These are phyloP conservation scores for Halocaridina rubra DNA, from an alignment of 2,888 invertebrate species.

Conservation along the genomic window DNA sequence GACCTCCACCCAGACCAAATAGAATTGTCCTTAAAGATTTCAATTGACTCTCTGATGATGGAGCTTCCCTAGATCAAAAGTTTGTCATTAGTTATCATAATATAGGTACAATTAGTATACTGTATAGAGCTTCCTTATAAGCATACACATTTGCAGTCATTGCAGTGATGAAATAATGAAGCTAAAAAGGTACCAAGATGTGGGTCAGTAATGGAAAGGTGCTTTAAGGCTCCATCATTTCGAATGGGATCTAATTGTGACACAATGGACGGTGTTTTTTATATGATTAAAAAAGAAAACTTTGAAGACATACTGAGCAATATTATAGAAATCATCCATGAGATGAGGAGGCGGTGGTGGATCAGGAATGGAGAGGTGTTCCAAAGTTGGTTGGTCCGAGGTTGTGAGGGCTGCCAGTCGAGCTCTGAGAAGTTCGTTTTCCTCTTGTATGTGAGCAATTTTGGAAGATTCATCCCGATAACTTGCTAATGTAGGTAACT, in stretches of 20 bases:
- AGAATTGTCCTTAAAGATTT: constrained; percentile 83
- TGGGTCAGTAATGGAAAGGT: too few relatives aligned
- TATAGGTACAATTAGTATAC: too few relatives aligned
- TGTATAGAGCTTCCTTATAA: too few relatives aligned
- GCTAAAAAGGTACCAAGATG: too few relatives aligned
- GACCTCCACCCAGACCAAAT: constrained; percentile 78
- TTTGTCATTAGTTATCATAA: too few relatives aligned
- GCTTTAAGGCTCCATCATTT: too few relatives aligned
- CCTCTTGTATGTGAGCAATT: constrained; percentile 85
- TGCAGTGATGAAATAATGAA: too few relatives aligned
- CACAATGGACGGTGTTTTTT: too few relatives aligned
- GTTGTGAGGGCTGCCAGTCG: constrained; percentile 69
- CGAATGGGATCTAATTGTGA: too few relatives aligned
- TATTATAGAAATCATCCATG: constrained; percentile 91
- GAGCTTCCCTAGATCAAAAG: constrained; percentile 70
- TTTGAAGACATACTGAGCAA: constrained; percentile 81
- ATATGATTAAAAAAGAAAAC: too few relatives aligned
- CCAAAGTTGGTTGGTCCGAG: constrained; percentile 65
- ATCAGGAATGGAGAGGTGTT: constrained; percentile 30
- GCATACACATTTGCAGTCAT: too few relatives aligned
- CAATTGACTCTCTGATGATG: constrained; percentile 75
- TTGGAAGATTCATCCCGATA: constrained; percentile 87
- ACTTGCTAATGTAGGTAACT: constrained; percentile 85
- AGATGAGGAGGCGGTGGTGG: constrained; percentile 76
- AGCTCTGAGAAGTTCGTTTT: constrained; percentile 79